Conservation (phyloP, 2,797 vertebrate species). For the Anguilla marmorata region DNA sequence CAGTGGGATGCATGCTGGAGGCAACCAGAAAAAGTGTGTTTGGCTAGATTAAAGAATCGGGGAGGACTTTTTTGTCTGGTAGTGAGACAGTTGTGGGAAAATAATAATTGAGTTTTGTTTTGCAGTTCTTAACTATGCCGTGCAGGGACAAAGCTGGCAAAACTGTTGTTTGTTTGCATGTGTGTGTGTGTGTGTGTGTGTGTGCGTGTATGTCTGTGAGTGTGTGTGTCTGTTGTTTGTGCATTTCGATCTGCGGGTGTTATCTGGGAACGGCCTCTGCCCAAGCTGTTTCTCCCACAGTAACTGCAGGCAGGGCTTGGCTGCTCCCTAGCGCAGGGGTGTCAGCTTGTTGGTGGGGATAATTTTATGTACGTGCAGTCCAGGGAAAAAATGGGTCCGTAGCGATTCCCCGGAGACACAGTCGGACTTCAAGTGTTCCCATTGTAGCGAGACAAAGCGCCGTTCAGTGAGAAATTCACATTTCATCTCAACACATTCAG, state of each 20-base stretch:
- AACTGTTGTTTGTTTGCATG: not conserved
- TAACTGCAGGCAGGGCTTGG: constrained; percentile 34
- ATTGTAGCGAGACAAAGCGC: constrained; percentile 33
- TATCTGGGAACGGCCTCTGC: constrained; percentile 19
- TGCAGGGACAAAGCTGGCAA: not conserved
- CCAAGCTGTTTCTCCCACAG: constrained; percentile 26
- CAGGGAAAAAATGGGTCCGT: constrained; percentile 20
- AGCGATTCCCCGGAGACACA: constrained; percentile 2
- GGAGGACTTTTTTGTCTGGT: not conserved
- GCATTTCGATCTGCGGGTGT: not conserved
- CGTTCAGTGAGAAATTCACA: constrained; percentile 30
- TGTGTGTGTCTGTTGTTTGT: not conserved
- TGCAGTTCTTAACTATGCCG: not conserved
- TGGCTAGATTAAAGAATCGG: not conserved
- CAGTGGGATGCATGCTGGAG: not conserved
- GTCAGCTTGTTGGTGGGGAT: constrained; percentile 17
- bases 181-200: not conserved
- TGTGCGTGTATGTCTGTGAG: constrained; percentile 3
- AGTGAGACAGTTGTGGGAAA: constrained; percentile 10
- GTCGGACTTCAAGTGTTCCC: constrained; percentile 21
- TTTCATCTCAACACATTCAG: constrained; percentile 17
- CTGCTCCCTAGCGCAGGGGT: not conserved
- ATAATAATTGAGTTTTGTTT: constrained; percentile 6
- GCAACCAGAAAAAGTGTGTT: not conserved
- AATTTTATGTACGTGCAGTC: constrained; percentile 26